Evolutionary conservation across 2,113 vertebrate species (phyloP).

Genomic region (Amazona guildingii): DNA sequence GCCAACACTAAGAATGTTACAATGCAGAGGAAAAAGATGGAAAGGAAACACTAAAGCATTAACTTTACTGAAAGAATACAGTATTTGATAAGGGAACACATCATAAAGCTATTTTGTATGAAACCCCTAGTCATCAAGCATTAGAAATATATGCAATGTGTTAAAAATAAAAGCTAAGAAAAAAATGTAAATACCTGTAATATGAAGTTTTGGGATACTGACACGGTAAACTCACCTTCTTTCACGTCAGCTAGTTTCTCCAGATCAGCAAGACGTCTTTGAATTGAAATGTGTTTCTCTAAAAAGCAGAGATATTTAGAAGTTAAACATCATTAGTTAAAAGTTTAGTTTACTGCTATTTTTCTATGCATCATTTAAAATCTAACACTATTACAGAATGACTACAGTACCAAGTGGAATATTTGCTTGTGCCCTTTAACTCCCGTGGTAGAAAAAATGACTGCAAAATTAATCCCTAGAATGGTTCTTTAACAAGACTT

Average conservation of each 20-base stretch:
- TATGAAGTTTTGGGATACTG: constrained; percentile 18
- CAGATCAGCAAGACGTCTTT: constrained; percentile 85
- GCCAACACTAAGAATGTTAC: neutral
- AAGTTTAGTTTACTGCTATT: neutral
- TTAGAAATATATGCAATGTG: neutral
- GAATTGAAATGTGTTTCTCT: constrained; percentile 95
- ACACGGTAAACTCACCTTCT: constrained; percentile 72
- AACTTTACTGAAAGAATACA: neutral
- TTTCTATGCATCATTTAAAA: neutral
- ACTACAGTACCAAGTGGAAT: neutral
- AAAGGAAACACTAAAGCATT: neutral
- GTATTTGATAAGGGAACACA: neutral
- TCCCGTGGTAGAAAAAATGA: neutral
- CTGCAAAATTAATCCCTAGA: neutral
- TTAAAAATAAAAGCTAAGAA: neutral
- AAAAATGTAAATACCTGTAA: constrained; percentile 44
- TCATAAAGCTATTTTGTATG: neutral
- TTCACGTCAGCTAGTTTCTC: constrained; percentile 84
- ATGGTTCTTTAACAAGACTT: neutral
- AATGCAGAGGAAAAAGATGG: neutral
- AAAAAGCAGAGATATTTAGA: constrained; percentile 46
- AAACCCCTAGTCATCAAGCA: neutral
- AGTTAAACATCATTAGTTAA: neutral
- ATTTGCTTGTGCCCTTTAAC: neutral
- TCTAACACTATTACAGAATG: neutral